A percentile compares a stretch with the other conserved stretches of the same genome.
Conservation (phyloP, 2,113 vertebrate species). For the western clawed frog (Xenopus tropicalis) region DNA sequence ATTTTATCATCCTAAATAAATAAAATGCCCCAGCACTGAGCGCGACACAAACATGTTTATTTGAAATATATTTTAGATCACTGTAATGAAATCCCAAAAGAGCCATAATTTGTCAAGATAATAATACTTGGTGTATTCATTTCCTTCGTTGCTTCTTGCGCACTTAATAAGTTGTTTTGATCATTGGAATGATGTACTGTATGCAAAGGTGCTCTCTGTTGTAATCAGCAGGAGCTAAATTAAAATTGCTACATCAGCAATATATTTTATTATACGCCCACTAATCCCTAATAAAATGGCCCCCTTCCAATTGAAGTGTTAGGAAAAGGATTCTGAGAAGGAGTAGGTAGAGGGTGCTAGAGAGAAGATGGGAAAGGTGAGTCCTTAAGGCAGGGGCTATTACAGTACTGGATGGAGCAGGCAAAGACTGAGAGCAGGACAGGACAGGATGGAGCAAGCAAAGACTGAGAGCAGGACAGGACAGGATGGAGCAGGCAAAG, state of each 20-base stretch:
- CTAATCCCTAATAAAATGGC: too few species aligned
- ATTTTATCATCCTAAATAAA: constrained; percentile 21
- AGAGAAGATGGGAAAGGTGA: too few species aligned
- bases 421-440: too few species aligned
- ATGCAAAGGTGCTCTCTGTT: background rate
- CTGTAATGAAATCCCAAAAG: constrained; percentile 5
- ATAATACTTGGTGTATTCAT: constrained; percentile 6
- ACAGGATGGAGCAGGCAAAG: too few species aligned
- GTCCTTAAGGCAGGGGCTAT: too few species aligned
- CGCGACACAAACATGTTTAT: constrained; percentile 1
- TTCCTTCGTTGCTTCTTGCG: background rate
- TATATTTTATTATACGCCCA: too few species aligned
- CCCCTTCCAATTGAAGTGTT: too few species aligned
- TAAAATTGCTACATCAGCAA: background rate
- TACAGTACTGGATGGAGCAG: too few species aligned
- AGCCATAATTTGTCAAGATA: background rate
- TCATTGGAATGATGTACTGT: background rate
- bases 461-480: too few species aligned
- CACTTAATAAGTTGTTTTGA: constrained; percentile 10
- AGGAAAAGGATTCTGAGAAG: too few species aligned
- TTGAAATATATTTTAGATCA: constrained; percentile 20
- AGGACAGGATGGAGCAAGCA: too few species aligned
- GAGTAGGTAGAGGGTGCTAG: too few species aligned
- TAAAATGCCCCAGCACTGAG: constrained; percentile 13
- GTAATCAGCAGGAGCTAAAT: background rate